Base-by-base conservation (phyloP, 2,797 vertebrate genomes). In the Carduelis carduelis region DNA sequence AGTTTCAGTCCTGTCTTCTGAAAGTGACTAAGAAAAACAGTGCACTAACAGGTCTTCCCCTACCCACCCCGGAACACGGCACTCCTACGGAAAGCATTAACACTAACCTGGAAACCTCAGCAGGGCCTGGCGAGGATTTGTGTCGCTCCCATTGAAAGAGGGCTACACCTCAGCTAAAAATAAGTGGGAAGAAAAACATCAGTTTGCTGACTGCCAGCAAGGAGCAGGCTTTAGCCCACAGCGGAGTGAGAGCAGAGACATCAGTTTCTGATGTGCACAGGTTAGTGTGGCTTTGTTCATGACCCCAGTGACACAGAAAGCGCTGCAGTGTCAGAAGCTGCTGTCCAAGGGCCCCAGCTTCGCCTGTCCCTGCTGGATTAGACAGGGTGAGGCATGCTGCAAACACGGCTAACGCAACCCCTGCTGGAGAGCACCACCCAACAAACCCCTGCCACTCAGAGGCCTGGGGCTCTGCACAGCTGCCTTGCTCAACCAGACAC, bases 351-450 rank as follows among this genome's bases (percentile, higher is more conserved):
- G 11, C 46, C 16, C 26, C 24, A 30, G 14, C 34, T 72, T 50
- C 32, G n/a, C 39, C 18, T 1, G 0, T 35, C 41, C 13, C 28
- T 32, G 1, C 30, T 6, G 47, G 66, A 65, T 53, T 41, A 63
- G 53, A 10, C 37, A 27, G 46, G 55, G 72, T 53, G 35, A 0
- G 4, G 55, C 0, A 0, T 1, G 12, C 35, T 47, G 9, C 39
- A 61, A 60, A 39, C 65, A 32, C 24, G 50, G 28, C 16, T 83
- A 69, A 64, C n/a, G 39, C 26, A 81, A 52, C 8, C n/a, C 27
- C 7, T 50, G 53, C 12, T 5, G 22, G 37, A 64, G 63, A 82
- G 55, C 74, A 90, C 77, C 88, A 69, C 77, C 74, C 70, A 72
- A 2, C 18, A 84, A 71, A 53, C 27, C 66, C 53, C 20, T 44